Conservation (phyloP, 1,140 invertebrate genomes). For the Cardiocondyla obscurior region DNA sequence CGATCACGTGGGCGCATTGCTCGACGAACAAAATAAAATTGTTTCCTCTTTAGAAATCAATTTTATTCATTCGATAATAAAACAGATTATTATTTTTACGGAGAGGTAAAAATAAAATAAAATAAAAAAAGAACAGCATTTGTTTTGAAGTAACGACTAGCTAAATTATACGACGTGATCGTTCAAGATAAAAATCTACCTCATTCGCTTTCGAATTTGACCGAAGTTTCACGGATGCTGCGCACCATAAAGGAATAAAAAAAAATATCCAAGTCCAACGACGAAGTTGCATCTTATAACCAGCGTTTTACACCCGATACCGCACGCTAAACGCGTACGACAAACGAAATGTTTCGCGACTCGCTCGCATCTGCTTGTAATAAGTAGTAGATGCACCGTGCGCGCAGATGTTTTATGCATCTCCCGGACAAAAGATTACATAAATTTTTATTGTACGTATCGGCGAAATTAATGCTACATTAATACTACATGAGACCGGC, state of each 20-base stretch:
- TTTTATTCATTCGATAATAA: no score
- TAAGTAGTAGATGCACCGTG: slow-evolving; percentile 30
- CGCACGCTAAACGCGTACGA: not conserved
- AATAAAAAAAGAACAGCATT: no score
- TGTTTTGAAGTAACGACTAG: not conserved
- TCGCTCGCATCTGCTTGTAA: slow-evolving; percentile 15
- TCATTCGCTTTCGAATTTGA: not conserved
- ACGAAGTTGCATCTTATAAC: slow-evolving; percentile 18
- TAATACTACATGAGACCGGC: slow-evolving; percentile 60
- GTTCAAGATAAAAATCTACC: not conserved
- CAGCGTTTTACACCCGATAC: slow-evolving; percentile 14
- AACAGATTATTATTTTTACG: not conserved
- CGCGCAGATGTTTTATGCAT: slow-evolving; percentile 43
- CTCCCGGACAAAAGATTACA: slow-evolving; percentile 44
- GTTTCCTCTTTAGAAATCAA: no score
- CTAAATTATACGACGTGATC: not conserved
- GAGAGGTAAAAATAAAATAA: no score
- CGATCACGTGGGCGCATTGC: not conserved
- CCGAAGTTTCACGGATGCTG: not conserved
- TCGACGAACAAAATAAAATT: not conserved
- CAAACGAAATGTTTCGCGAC: slow-evolving; percentile 4
- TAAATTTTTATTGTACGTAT: slow-evolving; percentile 58
- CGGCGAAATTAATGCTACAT: slow-evolving; percentile 58
- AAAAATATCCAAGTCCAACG: slow-evolving; percentile 10
- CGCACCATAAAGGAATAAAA: not conserved